phyloP scores from a whole-genome alignment of 2,797 vertebrate species.

The Myripristis murdjan region DNA sequence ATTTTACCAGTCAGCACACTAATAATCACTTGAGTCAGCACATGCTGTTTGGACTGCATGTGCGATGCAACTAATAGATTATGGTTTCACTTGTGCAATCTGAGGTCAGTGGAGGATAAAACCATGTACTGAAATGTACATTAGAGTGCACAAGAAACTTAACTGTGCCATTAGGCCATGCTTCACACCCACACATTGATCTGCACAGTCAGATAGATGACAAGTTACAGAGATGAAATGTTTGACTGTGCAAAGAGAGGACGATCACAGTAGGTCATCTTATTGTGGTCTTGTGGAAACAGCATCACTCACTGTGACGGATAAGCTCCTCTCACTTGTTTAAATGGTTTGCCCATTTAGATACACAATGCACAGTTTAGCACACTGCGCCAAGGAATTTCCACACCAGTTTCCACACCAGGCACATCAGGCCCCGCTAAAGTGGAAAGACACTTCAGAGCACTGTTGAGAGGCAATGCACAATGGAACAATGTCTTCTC shows the following conservation, averaged over 20 bases:
- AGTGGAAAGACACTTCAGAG: constrained; percentile 7
- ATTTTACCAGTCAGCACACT: constrained; percentile 24
- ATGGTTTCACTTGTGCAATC: constrained; percentile 12
- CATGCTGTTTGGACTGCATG: constrained; percentile 7
- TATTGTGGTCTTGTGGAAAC: not conserved
- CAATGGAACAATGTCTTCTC: constrained; percentile 1
- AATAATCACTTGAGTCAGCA: constrained; percentile 11
- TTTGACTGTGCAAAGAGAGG: constrained; percentile 38
- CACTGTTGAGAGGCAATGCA: constrained; percentile 10
- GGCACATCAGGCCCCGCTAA: constrained; percentile 22
- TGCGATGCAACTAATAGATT: constrained; percentile 10
- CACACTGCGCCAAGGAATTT: not conserved
- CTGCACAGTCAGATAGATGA: constrained; percentile 12
- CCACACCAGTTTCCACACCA: not conserved
- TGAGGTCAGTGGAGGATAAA: constrained; percentile 10
- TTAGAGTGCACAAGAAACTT: too few species aligned
- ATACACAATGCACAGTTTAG: constrained; percentile 13
- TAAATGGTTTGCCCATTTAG: not conserved
- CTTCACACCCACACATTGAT: constrained; percentile 12
- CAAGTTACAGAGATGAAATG: constrained; percentile 1
- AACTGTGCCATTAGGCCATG: constrained; percentile 4
- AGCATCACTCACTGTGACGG: not conserved
- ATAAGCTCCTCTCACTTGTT: not conserved
- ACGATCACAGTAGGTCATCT: constrained; percentile 31
- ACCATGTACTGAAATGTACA: constrained; percentile 40